Base-by-base conservation (phyloP, 1,140 invertebrate genomes). In the Leptopilina clavipes region DNA sequence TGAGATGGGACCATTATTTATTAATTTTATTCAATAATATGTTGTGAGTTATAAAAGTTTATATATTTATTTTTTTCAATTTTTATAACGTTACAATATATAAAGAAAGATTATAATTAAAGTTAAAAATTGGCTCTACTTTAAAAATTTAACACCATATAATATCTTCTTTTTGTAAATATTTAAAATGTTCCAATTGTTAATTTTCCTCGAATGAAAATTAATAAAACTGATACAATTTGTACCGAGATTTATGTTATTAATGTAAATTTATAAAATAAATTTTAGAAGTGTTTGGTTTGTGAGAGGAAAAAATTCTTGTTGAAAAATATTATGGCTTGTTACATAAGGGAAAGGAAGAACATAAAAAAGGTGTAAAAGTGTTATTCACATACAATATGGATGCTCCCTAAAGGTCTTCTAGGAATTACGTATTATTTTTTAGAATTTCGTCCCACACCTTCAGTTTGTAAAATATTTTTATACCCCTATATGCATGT, bases 361-460 rank as follows among this genome's bases (percentile, higher is more conserved):
- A 17, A 52, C 48, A 52, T 52, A 52, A 52, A 52, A 52, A 52
- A 52, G 48, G n/a, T 52, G 48, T 52, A 52, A 52, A 52, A 52
- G 14, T 52, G 48, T 52, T 52, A 52, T n/a, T 17, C 48, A 52
- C 48, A 52, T 52, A 52, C 48, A 52, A 52, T 52, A 52, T 52
- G n/a, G 6, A 52, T 52, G 14, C 14, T 52, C 48, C 45, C 45
- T 8, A 52, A 52, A 17, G 48, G n/a, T 52, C 48, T 52, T 17
- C 48, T 52, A 52, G 5, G 48, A 17, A 52, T 52, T 52, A 52
- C 48, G 48, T 17, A 52, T 17, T n/a, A n/a, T 17, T 52, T 52
- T 17, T 17, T 7, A 52, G 48, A 52, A 52, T 52, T 52, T 52
- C 17, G 48, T 17, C 48, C 8, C 48, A n/a, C n/a, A 52, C n/a